Evolutionary conservation across 2,113 vertebrate species (phyloP), one percentile per base, ranked within the genome.

Genomic region (Cololabis saira): DNA sequence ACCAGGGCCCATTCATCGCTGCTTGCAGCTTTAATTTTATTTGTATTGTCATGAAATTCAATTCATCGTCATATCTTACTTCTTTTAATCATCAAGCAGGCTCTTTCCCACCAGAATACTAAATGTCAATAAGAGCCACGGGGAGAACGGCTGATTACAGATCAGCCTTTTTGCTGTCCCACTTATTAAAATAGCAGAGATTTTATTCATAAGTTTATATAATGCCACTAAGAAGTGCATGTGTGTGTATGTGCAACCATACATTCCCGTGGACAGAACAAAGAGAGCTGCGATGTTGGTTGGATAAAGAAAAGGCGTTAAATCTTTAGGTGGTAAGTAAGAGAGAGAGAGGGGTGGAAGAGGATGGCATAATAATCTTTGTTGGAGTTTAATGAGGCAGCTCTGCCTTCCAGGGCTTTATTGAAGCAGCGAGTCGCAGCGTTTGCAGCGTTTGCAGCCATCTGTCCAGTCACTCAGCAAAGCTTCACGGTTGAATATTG

Each of bases 401-500:
- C 66, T 69, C 79, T 82, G 82, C 87, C 89, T 90, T 87, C 87
- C 82, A 84, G 87, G 74, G 74, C 62, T 90, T 92, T 90, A 90
- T 91, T 90, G 88, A 90, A 91, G 89, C 78, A 80, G 81, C 82
- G 76, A 76, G 80, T 80, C 73, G 67, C 74, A 76, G 91, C 71
- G 70, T 90, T 85, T 73, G 67, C 74, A 76, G 91, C 71, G 70
- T 90, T 85, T 82, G 83, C 76, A 84, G 73, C 80, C 87, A 89
- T 89, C 84, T 90, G 88, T 87, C 67, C 83, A 58, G 57, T 58
- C 74, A 78, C 71, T 86, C 67, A 61, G 68, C 30, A 15, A n/a
- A 16, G 70, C 54, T 64, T 63, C 76, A 64, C 76, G 82, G 88
- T 74, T 43, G 83, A 63, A 76, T 66, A 50, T 48, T 86, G 75